phyloP scores from a whole-genome alignment of 1,140 invertebrate species.

The Drosophila teissieri region DNA sequence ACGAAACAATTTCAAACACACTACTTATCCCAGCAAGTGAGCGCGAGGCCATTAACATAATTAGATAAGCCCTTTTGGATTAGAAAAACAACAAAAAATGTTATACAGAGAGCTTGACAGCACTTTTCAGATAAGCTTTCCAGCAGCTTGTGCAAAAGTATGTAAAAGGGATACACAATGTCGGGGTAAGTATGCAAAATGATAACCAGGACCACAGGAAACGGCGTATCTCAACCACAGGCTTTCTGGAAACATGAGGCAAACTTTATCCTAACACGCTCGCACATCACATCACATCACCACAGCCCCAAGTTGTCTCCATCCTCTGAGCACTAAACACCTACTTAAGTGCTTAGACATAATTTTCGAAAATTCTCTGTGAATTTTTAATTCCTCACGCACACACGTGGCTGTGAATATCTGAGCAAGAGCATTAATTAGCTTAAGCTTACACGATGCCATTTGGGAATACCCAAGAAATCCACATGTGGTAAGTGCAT shows the following conservation, averaged over 20 bases:
- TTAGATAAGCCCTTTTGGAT: conserved; percentile 24
- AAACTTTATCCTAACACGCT: conserved; percentile 23
- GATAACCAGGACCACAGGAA: conserved; percentile 8
- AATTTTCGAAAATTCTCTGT: conserved; percentile 37
- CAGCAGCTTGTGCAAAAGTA: not conserved
- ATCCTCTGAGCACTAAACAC: conserved; percentile 18
- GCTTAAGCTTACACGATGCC: conserved; percentile 21
- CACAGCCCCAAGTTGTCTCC: conserved; percentile 13
- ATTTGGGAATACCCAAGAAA: conserved; percentile 12
- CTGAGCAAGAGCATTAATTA: conserved; percentile 32
- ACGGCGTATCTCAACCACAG: not conserved
- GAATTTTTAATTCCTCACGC: conserved; percentile 34
- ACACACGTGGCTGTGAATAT: conserved; percentile 19
- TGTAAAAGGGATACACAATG: conserved; percentile 9
- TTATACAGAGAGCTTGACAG: not conserved
- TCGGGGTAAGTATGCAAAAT: conserved; percentile 22
- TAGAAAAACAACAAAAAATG: conserved; percentile 13
- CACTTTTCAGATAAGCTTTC: conserved; percentile 2
- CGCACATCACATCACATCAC: conserved; percentile 4
- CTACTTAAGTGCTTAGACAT: conserved; percentile 48
- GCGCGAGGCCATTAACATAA: conserved; percentile 16
- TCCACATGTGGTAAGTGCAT: conserved; percentile 6
- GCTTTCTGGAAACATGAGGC: conserved; percentile 13
- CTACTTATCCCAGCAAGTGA: not conserved
- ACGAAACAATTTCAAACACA: not conserved